Base-by-base conservation (phyloP, 2,888 invertebrate species). In the Pteria penguin region DNA sequence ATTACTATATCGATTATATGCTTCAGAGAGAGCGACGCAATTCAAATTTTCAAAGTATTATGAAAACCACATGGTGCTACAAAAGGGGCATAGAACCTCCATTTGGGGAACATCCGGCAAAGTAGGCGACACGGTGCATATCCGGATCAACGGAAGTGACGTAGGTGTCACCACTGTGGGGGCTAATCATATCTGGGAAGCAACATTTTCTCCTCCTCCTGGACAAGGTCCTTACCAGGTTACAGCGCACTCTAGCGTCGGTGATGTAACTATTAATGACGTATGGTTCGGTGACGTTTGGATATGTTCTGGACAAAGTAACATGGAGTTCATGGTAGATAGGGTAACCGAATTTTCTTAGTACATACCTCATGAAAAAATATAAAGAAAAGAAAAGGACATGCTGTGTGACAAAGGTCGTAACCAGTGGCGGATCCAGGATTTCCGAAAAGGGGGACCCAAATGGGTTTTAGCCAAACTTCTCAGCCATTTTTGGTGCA, bases 261-360 rank as follows among this genome's bases (percentile, higher is more conserved):
- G 82, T 32, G 68, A 66, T 8, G 78, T 84, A n/a, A n/a, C n/a
- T n/a, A n/a, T n/a, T n/a, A n/a, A n/a, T n/a, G n/a, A n/a, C n/a
- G n/a, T n/a, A n/a, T 67, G 89, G 66, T 90, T 91, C 80, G 91
- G 91, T 14, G 91, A 91, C 72, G 90, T 91, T 0, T 91, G 91
- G 91, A 31, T 91, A 4, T 91, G 91, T 71, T 90, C 90, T 31
- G 91, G 91, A 33, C 89, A 91, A 75, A 88, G 89, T 68, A 90
- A 90, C 72, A 90, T 90, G 90, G 79, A 80, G 74, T 88, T 88
- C 72, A 68, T 74, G 2, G 76, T 86, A 60, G 24, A 60, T 36
- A 68, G 65, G 76, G 86, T 84, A 71, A 66, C n/a, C n/a, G n/a
- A n/a, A n/a, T n/a, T n/a, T n/a, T n/a, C n/a, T n/a, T n/a, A n/a